A percentile compares a stretch with the other conserved stretches of the same genome.
Evolutionary conservation across 2,113 vertebrate genomes (phyloP).

Genomic region (Nycticebus coucang): DNA sequence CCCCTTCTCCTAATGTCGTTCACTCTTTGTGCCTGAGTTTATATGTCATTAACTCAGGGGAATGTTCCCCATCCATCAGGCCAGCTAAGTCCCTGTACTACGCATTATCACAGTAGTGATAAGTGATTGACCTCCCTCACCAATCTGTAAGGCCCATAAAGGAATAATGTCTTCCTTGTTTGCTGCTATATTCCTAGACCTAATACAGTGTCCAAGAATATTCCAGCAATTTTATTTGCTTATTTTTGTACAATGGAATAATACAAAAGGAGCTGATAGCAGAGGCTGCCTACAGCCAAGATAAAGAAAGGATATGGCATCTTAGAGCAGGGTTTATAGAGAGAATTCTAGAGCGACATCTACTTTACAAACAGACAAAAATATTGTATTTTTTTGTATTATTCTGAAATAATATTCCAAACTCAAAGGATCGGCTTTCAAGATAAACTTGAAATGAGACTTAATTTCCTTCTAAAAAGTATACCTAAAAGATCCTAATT

Average conservation of each 20-base stretch:
- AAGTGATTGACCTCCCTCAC: neutral
- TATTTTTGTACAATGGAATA: too few species aligned
- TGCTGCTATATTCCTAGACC: neutral
- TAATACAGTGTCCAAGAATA: neutral
- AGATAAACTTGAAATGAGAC: slow-evolving; percentile 11
- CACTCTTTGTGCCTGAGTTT: neutral
- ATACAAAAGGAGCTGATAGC: too few species aligned
- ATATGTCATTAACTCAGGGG: neutral
- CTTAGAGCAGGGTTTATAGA: too few species aligned
- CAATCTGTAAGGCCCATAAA: neutral
- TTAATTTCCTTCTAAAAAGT: neutral
- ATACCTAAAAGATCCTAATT: neutral
- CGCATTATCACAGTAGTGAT: too few species aligned
- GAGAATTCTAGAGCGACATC: too few species aligned
- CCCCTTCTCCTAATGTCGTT: neutral
- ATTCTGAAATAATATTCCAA: neutral
- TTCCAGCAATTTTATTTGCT: neutral
- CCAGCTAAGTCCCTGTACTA: neutral
- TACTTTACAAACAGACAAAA: too few species aligned
- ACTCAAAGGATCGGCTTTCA: neutral
- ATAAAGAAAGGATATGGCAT: too few species aligned
- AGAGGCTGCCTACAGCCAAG: too few species aligned
- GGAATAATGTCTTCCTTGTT: neutral
- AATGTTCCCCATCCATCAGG: neutral
- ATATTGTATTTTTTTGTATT: too few species aligned